Evolutionary conservation across 2,797 vertebrate species (phyloP).

Genomic region (Propithecus deckenii): DNA sequence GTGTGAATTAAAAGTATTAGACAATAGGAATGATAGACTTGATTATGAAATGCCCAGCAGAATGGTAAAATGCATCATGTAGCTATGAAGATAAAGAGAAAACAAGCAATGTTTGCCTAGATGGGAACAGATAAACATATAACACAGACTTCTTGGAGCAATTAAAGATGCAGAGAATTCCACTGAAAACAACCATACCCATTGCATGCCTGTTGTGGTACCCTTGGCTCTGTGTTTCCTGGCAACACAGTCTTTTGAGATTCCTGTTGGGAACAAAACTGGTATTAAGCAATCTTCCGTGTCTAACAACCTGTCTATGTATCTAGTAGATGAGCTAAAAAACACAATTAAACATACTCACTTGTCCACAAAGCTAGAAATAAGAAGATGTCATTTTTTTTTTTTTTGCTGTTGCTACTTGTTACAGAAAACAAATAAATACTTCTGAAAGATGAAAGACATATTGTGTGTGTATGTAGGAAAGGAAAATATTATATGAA

Average conservation of each 20-base stretch:
- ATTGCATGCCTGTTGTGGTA: background rate
- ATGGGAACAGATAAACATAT: conserved; percentile 43
- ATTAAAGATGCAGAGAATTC: conserved; percentile 60
- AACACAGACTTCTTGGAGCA: conserved; percentile 63
- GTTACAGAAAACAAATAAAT: conserved; percentile 57
- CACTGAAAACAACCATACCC: conserved; percentile 38
- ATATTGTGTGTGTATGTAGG: background rate
- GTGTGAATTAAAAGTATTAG: conserved; percentile 59
- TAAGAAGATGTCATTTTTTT: conserved; percentile 20
- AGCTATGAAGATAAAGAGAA: conserved; percentile 49
- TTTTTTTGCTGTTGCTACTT: conserved; percentile 14
- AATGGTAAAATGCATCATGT: background rate
- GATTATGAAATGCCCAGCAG: conserved; percentile 57
- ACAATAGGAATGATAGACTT: conserved; percentile 66
- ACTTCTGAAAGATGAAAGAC: background rate
- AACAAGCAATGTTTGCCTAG: background rate
- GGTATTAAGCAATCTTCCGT: conserved; percentile 80
- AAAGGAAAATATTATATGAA: background rate
- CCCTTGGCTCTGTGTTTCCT: conserved; percentile 66
- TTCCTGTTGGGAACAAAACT: conserved; percentile 72
- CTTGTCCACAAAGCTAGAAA: conserved; percentile 63
- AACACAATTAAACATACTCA: conserved; percentile 74
- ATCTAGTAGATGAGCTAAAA: conserved; percentile 75
- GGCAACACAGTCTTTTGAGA: conserved; percentile 78
- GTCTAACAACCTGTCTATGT: conserved; percentile 80